Evolutionary conservation across 2,113 vertebrate genomes (phyloP).

Genomic region (Prolemur simus): DNA sequence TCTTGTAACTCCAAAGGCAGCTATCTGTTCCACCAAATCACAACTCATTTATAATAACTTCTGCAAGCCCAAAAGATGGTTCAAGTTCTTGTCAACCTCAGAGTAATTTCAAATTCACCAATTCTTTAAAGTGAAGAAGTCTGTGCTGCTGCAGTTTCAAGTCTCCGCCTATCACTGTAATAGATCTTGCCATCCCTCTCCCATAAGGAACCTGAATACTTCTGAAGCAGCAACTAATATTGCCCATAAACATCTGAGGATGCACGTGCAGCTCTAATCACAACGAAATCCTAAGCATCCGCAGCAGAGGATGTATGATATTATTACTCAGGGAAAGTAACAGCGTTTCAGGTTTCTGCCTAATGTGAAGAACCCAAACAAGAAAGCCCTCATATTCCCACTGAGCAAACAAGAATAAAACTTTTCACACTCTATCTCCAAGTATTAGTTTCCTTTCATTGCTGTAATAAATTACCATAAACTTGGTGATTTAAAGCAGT

Average conservation of each 20-base stretch:
- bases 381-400: background rate
- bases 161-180: background rate
- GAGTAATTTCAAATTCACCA: background rate
- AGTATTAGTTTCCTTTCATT: background rate
- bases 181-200: background rate
- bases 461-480: constrained; percentile 1
- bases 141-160: background rate
- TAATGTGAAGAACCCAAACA: background rate
- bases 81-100: background rate
- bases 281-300: background rate
- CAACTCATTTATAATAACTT: background rate
- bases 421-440: background rate
- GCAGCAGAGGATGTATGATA: background rate
- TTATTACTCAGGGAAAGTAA: background rate
- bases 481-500: background rate
- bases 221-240: background rate
- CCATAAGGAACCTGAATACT: background rate
- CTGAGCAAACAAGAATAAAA: background rate
- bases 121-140: background rate
- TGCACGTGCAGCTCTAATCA: background rate
- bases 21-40: background rate
- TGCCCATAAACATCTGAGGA: background rate
- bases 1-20: background rate
- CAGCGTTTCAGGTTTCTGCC: background rate
- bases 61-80: background rate